Percentiles rank a stretch among this genome's conserved stretches.
These are phyloP conservation scores for Echiichthys vipera DNA, from an alignment of 2,797 vertebrate genomes.

Conservation along the genomic window DNA sequence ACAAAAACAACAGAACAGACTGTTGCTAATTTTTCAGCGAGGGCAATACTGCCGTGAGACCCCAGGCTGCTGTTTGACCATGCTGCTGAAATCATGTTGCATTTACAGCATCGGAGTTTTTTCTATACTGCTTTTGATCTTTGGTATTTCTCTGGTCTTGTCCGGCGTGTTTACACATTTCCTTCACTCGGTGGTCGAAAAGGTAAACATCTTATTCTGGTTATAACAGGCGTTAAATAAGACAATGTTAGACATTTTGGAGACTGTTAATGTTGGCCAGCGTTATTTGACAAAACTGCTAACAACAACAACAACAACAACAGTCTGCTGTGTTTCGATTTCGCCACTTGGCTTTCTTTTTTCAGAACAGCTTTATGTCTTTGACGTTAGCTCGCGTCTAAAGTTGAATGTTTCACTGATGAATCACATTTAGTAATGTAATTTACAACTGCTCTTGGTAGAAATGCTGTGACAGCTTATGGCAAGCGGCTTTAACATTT, in stretches of 20 bases:
- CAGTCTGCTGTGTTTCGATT: neutral
- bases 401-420: neutral
- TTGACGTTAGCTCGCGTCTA: fast-evolving
- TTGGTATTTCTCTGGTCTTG: slow-evolving; percentile 77
- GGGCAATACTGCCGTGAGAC: too few species aligned
- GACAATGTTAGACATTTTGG: neutral
- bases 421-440: neutral
- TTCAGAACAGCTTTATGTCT: neutral
- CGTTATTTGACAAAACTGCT: neutral
- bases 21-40: neutral
- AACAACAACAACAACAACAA: too few species aligned
- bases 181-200: slow-evolving; percentile 70
- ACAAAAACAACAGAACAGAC: slow-evolving; percentile 50
- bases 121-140: slow-evolving; percentile 74
- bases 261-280: neutral
- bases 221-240: neutral
- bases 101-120: slow-evolving; percentile 71
- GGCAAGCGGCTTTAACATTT: too few species aligned
- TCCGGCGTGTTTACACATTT: slow-evolving; percentile 75
- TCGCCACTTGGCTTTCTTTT: too few species aligned
- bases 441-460: neutral
- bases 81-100: slow-evolving; percentile 77
- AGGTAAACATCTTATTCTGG: slow-evolving; percentile 67
- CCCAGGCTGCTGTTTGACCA: slow-evolving; percentile 23
- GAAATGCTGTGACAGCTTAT: neutral